A percentile compares a stretch with the other conserved stretches of the same genome.
Conservation (phyloP, 2,113 vertebrate genomes). For the Chloroceryle aenea region DNA sequence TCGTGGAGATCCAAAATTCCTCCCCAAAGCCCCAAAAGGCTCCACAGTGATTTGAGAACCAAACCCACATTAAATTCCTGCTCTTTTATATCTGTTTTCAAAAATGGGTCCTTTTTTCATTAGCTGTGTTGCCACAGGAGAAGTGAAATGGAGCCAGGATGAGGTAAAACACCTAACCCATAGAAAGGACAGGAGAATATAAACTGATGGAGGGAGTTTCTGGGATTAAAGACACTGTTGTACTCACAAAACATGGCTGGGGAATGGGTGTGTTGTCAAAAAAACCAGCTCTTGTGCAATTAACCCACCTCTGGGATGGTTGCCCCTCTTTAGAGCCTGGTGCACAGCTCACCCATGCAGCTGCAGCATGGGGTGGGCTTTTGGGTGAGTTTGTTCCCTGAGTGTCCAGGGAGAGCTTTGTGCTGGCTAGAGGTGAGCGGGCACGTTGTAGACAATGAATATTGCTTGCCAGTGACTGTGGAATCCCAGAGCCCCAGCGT, state of each 20-base stretch:
- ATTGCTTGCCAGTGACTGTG: neutral
- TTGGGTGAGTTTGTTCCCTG: neutral
- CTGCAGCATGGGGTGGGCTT: rapidly evolving
- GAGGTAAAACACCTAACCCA: neutral
- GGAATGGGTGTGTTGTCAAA: neutral
- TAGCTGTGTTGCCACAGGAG: neutral
- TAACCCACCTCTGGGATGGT: neutral
- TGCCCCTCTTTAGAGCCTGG: neutral
- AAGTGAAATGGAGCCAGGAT: neutral
- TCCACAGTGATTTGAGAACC: neutral
- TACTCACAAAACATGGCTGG: rapidly evolving
- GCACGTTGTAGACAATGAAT: neutral
- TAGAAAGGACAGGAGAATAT: neutral
- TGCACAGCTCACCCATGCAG: rapidly evolving
- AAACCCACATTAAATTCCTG: rapidly evolving
- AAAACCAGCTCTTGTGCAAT: neutral
- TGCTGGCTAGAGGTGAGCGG: rapidly evolving
- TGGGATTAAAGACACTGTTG: neutral
- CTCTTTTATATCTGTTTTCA: neutral
- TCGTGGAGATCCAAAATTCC: neutral
- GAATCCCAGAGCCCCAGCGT: too few species aligned
- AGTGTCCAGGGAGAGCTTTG: rapidly evolving
- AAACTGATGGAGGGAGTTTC: neutral
- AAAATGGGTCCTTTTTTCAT: neutral
- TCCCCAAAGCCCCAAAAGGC: neutral